phyloP scores from a whole-genome alignment of 2,888 invertebrate species.

The Calliopum simillimum region DNA sequence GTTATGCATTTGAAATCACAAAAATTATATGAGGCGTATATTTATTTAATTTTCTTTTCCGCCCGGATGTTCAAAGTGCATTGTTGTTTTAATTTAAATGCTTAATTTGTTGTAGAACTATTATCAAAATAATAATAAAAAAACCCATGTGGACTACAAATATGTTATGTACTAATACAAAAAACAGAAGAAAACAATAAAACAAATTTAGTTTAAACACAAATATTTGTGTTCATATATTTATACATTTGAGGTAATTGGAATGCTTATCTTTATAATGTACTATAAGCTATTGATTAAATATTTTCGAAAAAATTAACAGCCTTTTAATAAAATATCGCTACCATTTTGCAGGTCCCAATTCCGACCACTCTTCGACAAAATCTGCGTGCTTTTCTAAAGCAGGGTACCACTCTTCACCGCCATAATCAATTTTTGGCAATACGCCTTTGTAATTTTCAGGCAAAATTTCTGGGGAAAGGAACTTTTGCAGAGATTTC shows the following conservation, averaged over 20 bases:
- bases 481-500: slow-evolving; percentile 79
- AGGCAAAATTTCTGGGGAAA: slow-evolving; percentile 77
- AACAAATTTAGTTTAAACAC: too few species aligned
- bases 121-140: slow-evolving; percentile 12
- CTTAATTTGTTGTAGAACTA: slow-evolving; percentile 36
- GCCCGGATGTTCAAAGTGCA: slow-evolving; percentile 14
- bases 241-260: slow-evolving; percentile 18
- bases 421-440: slow-evolving; percentile 81
- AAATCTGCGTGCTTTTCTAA: slow-evolving; percentile 75
- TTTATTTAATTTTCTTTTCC: not conserved
- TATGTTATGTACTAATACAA: too few species aligned
- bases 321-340: slow-evolving; percentile 13
- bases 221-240: slow-evolving; percentile 13
- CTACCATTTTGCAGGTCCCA: slow-evolving; percentile 73
- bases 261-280: slow-evolving; percentile 30
- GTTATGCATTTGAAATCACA: not conserved
- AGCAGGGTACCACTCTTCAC: slow-evolving; percentile 82
- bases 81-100: not conserved
- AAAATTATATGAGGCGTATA: not conserved
- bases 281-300: slow-evolving; percentile 2
- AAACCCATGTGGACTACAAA: not conserved
- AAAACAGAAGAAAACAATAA: too few species aligned
- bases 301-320: slow-evolving; percentile 5
- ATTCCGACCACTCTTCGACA: slow-evolving; percentile 76
- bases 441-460: slow-evolving; percentile 81